Evolutionary conservation across 2,888 invertebrate species (phyloP).

Genomic region (Lasioglossum marginatum): DNA sequence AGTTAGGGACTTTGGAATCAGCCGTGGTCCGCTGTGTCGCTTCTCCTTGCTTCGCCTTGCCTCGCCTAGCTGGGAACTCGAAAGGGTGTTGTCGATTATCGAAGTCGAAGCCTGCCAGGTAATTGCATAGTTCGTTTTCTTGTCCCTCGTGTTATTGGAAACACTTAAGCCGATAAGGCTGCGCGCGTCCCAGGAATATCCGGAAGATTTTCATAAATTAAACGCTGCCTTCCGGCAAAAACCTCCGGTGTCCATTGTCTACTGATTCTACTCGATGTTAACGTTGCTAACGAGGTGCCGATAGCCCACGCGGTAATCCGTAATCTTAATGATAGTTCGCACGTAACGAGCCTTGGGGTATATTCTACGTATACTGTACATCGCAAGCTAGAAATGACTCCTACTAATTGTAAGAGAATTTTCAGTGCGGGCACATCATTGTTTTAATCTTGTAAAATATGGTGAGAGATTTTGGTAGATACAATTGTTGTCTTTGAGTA

Average conservation of each 20-base stretch:
- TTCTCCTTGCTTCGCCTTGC: background rate
- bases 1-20: constrained; percentile 65
- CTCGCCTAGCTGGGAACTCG: constrained; percentile 58
- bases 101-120: constrained; percentile 70
- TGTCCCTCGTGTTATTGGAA: constrained; percentile 69
- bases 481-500: background rate
- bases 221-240: background rate
- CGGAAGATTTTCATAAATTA: constrained; percentile 50
- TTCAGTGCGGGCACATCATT: background rate
- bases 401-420: background rate
- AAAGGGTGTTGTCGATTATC: constrained; percentile 72
- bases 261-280: background rate
- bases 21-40: constrained; percentile 49
- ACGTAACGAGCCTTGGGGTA: background rate
- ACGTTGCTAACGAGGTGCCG: constrained; percentile 3
- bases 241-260: background rate
- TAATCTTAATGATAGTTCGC: constrained; percentile 1
- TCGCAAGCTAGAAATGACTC: background rate
- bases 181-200: background rate
- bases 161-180: constrained; percentile 60
- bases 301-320: background rate
- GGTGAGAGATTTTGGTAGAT: background rate
- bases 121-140: constrained; percentile 74
- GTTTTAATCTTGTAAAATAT: background rate
- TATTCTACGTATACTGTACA: background rate